phyloP scores from a whole-genome alignment of 2,113 vertebrate genomes.

The Chaenogobius annularis region DNA sequence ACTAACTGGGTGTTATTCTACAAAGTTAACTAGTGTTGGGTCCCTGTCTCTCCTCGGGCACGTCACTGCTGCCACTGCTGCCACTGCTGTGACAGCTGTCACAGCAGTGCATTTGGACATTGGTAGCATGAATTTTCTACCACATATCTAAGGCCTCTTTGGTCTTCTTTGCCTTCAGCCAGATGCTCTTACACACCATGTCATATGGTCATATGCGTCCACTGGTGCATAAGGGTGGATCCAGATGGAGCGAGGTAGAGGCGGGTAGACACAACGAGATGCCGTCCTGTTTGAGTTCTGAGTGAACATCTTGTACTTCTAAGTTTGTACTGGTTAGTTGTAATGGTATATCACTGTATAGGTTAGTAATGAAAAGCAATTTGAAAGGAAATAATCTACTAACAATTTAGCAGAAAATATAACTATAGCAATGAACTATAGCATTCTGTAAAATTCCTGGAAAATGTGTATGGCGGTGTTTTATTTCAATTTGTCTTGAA shows the following conservation, averaged over 20 bases:
- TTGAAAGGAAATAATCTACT: background rate
- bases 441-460: too few relatives aligned
- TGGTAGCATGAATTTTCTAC: background rate
- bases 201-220: slow-evolving; percentile 80
- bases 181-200: slow-evolving; percentile 78
- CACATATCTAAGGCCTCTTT: background rate
- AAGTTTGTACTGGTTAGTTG: background rate
- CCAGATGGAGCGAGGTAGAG: slow-evolving; percentile 82
- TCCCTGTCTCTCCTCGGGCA: slow-evolving; percentile 19
- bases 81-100: background rate
- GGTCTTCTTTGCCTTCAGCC: slow-evolving; percentile 66
- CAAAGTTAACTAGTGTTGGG: background rate
- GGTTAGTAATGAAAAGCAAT: background rate
- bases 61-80: too few relatives aligned
- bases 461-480: too few relatives aligned
- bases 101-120: background rate
- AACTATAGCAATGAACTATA: background rate
- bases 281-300: background rate
- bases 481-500: too few relatives aligned
- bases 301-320: background rate
- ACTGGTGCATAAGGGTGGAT: slow-evolving; percentile 75
- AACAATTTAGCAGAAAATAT: background rate
- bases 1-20: background rate
- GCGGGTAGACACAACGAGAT: slow-evolving; percentile 60
- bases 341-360: background rate